Evolutionary conservation across 2,888 invertebrate species (phyloP), one percentile per base, ranked within the genome.

Genomic region (Iselma pallidipennis): DNA sequence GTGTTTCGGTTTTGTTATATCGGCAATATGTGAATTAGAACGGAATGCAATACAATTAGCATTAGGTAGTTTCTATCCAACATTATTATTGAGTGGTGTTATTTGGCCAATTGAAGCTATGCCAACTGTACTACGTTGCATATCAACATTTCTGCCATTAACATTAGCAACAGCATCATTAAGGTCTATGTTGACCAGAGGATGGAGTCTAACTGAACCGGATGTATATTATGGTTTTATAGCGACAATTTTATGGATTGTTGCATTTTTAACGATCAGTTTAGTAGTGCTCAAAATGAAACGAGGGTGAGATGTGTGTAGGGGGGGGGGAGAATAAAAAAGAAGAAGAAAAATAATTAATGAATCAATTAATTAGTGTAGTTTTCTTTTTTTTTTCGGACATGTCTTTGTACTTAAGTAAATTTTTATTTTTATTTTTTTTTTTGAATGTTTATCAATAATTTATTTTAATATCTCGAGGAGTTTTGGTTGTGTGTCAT

Each of bases 91-190:
- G 50, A 95, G 95, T 73, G 96, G 96, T 58, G 96, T 96, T 37
- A 95, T 97, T 76, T 97, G 97, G 97, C 96, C 97, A 61, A 91
- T 96, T 65, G 95, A 97, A 80, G 95, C 95, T 59, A 96, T 97
- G 94, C 96, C 96, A 2, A 86, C 89, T 73, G 85, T 91, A 61
- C 83, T 97, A 29, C 70, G 79, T 59, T 94, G 94, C 81, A 87
- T 96, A 55, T 91, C 95, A 1, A 87, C 91, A 49, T 89, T 91
- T 72, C 86, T 96, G 54, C 96, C 96, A 0, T 83, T 96, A 55
- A 96, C 96, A 0, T 85, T 95, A 78, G 95, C 96, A n/a, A 95
- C 95, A n/a, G 92, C 95, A 45, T 90, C 95, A 1, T 84, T 96
- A 54, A 85, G 96, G 55, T 91, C 92, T 55, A 92, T 95, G 82